Conservation (phyloP, 2,797 vertebrate genomes). For the Pelobates cultripes region DNA sequence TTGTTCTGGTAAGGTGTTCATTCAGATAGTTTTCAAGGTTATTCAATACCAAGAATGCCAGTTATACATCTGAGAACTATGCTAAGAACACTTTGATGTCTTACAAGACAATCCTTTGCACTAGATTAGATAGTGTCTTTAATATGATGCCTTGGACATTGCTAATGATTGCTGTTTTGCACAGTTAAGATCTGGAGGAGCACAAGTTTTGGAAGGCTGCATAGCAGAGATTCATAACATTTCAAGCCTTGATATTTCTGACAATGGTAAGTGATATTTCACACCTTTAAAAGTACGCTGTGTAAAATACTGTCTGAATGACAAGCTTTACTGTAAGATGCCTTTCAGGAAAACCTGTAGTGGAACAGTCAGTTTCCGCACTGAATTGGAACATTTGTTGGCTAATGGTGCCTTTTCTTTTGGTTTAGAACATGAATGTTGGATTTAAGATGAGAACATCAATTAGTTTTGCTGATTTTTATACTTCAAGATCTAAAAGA, state of each 20-base stretch:
- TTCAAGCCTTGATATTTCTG: slow-evolving; percentile 93
- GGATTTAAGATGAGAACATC: too few relatives aligned
- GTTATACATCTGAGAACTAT: too few relatives aligned
- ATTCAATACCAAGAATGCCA: too few relatives aligned
- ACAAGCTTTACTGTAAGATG: not conserved
- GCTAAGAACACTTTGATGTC: too few relatives aligned
- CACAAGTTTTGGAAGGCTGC: slow-evolving; percentile 96
- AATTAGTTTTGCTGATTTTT: too few relatives aligned
- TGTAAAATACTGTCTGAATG: not conserved
- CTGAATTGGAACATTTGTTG: not conserved
- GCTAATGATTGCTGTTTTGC: slow-evolving; percentile 34
- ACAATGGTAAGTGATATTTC: slow-evolving; percentile 84
- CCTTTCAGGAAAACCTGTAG: not conserved
- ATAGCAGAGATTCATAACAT: slow-evolving; percentile 97
- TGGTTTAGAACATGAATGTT: too few relatives aligned
- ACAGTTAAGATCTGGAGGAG: slow-evolving; percentile 93
- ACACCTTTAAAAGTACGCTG: not conserved
- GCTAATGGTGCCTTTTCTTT: not conserved
- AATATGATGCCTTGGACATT: too few relatives aligned
- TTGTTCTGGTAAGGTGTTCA: too few relatives aligned
- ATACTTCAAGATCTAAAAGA: too few relatives aligned
- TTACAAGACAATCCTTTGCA: too few relatives aligned
- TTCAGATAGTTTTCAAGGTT: too few relatives aligned
- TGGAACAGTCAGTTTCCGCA: not conserved
- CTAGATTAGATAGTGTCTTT: too few relatives aligned